Base-by-base conservation (phyloP, 64 coral and sea anemone genomes). In the Montipora cactus region DNA sequence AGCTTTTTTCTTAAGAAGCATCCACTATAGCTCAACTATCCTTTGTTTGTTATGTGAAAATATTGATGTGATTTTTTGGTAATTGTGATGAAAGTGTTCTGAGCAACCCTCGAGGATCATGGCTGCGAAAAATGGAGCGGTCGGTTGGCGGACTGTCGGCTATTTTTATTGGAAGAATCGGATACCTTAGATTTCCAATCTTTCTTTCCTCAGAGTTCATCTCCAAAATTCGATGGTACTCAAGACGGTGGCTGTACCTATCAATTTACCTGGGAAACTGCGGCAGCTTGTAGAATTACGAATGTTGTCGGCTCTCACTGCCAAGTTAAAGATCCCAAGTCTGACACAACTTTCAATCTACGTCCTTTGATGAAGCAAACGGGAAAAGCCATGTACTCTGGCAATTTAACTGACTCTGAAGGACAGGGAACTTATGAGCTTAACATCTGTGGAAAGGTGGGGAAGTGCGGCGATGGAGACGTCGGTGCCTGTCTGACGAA, bases 311-410 rank as follows among this genome's bases (percentile, higher is more conserved):
- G 94, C 49, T 5, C 19, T 2, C 68, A 91, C 46, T 95, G 94
- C 74, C 21, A 25, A 2, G 80, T 95, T 11, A 46, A 87, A 47
- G 94, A 95, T 59, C 89, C 94, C 15, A 91, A 91, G 44, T 91
- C 94, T 13, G 82, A 59, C 74, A 95, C 88, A 19, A 77, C 44
- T 8, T 95, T 90, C 18, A 91, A 95, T 15, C 47, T 95, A 1
- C 47, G 86, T 5, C 81, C 94, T 4, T 49, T 95, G 23, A 76
- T 4, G 10, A 89, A 71, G 7, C 16, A 3, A 15, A 1, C 8
- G 8, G 22, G 50, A 13, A 48, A 22, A 61, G 51, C 5, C 16
- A 58, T 75, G 23, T 85, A 91, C 82, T 44, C 22, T 22, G 50
- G 90, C 2, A 80, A 71, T 16, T 67, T 74, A 6, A 47, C 47